A percentile compares a stretch with the other conserved stretches of the same genome.
These are phyloP conservation scores for Amblyraja radiata DNA, from an alignment of 2,797 vertebrate genomes.

Conservation along the genomic window DNA sequence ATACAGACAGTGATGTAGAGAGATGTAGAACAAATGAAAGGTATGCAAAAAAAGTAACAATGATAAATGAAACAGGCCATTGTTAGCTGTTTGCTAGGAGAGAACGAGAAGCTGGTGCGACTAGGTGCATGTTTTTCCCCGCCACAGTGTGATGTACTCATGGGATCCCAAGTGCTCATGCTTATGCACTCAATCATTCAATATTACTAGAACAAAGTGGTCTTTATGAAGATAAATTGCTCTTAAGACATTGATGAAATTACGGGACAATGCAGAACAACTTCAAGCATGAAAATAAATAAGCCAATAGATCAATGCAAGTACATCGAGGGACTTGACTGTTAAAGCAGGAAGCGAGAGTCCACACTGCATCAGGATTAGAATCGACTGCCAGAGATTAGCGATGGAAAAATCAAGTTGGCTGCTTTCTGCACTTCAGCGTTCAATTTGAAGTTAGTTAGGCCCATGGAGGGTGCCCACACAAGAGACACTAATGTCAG, in stretches of 20 bases:
- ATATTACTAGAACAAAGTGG: not conserved
- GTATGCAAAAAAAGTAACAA: too few species aligned
- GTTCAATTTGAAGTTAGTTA: not conserved
- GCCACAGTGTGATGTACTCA: not conserved
- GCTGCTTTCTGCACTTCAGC: not conserved
- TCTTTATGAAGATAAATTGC: not conserved
- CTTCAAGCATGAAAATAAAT: not conserved
- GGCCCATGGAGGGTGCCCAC: slow-evolving; percentile 6
- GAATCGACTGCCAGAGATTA: not conserved
- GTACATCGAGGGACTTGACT: not conserved
- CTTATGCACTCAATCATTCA: not conserved
- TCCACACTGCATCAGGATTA: not conserved
- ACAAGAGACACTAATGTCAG: not conserved
- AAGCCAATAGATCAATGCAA: not conserved
- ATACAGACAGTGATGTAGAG: too few species aligned
- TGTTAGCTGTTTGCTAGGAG: too few species aligned
- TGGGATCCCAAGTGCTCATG: not conserved
- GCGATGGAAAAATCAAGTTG: not conserved
- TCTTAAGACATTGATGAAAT: not conserved
- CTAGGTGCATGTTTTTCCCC: too few species aligned
- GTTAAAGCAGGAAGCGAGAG: not conserved
- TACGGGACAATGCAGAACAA: not conserved
- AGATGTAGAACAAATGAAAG: too few species aligned
- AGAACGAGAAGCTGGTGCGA: too few species aligned
- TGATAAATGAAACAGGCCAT: too few species aligned